These are phyloP conservation scores for Stegodyphus mimosarum DNA, from an alignment of 1,140 invertebrate genomes.

Conservation along the genomic window DNA sequence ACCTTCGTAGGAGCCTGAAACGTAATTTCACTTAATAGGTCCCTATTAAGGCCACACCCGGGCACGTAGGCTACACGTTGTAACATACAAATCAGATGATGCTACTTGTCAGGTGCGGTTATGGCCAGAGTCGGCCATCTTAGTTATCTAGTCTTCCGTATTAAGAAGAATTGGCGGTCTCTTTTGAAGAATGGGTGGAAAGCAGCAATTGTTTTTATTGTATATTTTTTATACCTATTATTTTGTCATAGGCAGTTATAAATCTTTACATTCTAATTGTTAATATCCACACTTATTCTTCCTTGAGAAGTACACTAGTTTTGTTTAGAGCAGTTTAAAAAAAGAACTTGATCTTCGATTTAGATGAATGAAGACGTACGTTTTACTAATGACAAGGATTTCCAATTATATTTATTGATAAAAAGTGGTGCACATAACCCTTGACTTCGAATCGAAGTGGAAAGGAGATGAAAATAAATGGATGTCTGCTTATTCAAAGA, in stretches of 20 bases:
- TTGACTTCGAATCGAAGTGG: too few species aligned
- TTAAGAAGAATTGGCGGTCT: conserved; percentile 31
- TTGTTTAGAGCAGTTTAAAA: conserved; percentile 10
- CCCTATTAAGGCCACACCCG: conserved; percentile 52
- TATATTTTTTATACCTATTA: background rate
- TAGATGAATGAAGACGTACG: conserved; percentile 9
- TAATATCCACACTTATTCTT: conserved; percentile 39
- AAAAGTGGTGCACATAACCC: background rate
- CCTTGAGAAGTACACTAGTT: background rate
- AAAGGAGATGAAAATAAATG: too few species aligned
- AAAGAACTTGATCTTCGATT: background rate
- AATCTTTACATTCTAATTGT: conserved; percentile 57
- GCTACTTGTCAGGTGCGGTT: conserved; percentile 38
- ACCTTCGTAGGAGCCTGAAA: conserved; percentile 28
- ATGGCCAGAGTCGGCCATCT: conserved; percentile 1
- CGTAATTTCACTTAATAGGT: conserved; percentile 55
- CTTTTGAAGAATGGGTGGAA: conserved; percentile 42
- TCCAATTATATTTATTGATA: background rate
- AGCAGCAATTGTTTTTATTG: background rate
- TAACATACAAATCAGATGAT: conserved; percentile 43
- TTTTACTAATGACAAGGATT: background rate
- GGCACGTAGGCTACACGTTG: conserved; percentile 25
- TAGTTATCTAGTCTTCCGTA: conserved; percentile 12
- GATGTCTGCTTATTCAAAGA: too few species aligned
- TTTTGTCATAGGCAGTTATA: conserved; percentile 48